Conservation (phyloP, 1,140 invertebrate genomes). For the Pogonus chalceus region DNA sequence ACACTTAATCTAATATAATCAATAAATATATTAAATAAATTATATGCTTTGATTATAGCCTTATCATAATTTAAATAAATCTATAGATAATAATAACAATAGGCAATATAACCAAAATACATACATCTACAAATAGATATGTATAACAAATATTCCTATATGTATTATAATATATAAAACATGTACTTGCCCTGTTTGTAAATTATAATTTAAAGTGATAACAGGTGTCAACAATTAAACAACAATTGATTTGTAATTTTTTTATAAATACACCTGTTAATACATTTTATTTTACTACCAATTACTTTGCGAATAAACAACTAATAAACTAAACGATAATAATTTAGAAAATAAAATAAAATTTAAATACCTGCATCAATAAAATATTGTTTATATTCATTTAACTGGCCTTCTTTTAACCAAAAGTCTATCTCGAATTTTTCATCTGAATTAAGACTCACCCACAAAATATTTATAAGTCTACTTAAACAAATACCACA, state of each 20-base stretch:
- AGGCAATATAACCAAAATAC: too few species aligned
- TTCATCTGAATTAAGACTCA: neutral
- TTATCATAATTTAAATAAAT: too few species aligned
- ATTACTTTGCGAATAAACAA: constrained; percentile 9
- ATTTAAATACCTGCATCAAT: constrained; percentile 47
- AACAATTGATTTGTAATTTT: too few species aligned
- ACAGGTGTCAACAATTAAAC: too few species aligned
- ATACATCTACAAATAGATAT: too few species aligned
- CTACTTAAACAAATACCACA: constrained; percentile 6
- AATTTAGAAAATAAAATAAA: constrained; percentile 12
- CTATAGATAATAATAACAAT: too few species aligned
- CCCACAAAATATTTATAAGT: constrained; percentile 3
- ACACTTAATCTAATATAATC: too few species aligned
- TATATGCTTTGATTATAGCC: too few species aligned
- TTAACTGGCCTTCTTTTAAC: constrained; percentile 57
- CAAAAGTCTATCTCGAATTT: constrained; percentile 50
- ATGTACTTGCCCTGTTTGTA: too few species aligned
- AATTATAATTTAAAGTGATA: constrained; percentile 5
- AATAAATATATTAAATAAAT: too few species aligned
- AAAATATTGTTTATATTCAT: constrained; percentile 56
- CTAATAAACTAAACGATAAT: constrained; percentile 10
- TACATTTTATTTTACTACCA: constrained; percentile 1
- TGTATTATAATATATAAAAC: too few species aligned
- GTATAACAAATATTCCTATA: too few species aligned
- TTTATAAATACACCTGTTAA: neutral